Evolutionary conservation across 1,140 invertebrate genomes (phyloP).

Genomic region (Antheraea mylitta): DNA sequence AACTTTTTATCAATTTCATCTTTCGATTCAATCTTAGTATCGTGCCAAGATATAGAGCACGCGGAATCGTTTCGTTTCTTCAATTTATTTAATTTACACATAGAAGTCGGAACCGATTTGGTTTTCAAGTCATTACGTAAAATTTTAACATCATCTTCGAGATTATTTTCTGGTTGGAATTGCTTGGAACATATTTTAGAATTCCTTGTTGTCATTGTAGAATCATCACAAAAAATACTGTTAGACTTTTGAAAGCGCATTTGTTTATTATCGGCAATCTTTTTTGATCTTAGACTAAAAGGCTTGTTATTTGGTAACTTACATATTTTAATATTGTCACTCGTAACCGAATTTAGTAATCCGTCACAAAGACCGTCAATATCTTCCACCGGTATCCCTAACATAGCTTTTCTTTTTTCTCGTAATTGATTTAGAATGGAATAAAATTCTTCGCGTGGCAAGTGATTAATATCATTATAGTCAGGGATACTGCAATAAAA

Average conservation of each 20-base stretch:
- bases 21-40: slow-evolving; percentile 51
- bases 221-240: not conserved
- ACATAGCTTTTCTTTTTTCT: slow-evolving; percentile 81
- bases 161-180: slow-evolving; percentile 19
- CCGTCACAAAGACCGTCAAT: slow-evolving; percentile 61
- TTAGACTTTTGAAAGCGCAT: not conserved
- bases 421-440: slow-evolving; percentile 82
- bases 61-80: slow-evolving; percentile 68
- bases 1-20: slow-evolving; percentile 63
- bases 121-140: slow-evolving; percentile 29
- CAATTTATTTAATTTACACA: slow-evolving; percentile 36
- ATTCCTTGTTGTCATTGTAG: not conserved
- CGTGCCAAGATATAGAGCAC: slow-evolving; percentile 73
- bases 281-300: slow-evolving; percentile 21
- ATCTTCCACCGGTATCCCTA: slow-evolving; percentile 76
- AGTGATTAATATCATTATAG: slow-evolving; percentile 84
- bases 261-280: slow-evolving; percentile 27
- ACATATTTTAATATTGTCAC: not conserved
- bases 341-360: not conserved
- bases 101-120: slow-evolving; percentile 20
- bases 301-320: slow-evolving; percentile 5
- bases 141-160: slow-evolving; percentile 16
- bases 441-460: slow-evolving; percentile 84
- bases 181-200: slow-evolving; percentile 24
- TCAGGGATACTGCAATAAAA: slow-evolving; percentile 85